phyloP scores from a whole-genome alignment of 2,888 invertebrate genomes.

The Eupithecia subumbrata region DNA sequence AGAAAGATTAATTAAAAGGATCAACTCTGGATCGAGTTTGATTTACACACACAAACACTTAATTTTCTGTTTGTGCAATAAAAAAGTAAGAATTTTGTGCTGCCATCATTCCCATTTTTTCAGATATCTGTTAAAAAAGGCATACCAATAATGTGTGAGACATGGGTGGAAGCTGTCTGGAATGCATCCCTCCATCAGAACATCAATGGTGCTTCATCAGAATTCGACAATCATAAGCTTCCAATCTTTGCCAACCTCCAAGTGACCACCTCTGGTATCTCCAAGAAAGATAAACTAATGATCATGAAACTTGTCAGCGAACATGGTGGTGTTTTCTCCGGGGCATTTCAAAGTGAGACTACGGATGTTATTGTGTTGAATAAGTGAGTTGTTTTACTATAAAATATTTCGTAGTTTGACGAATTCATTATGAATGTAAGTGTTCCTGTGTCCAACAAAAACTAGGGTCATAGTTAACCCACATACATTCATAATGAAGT shows the following conservation, averaged over 20 bases:
- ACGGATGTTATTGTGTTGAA: constrained; percentile 84
- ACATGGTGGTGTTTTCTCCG: constrained; percentile 88
- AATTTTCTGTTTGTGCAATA: not conserved
- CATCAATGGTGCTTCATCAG: constrained; percentile 85
- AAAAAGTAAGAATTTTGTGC: not conserved
- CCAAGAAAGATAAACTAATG: constrained; percentile 85
- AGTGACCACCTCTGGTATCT: constrained; percentile 91
- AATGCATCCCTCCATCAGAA: constrained; percentile 85
- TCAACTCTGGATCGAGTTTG: not conserved
- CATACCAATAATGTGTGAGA: constrained; percentile 89
- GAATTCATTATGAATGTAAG: too few species aligned
- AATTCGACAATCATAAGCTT: constrained; percentile 84
- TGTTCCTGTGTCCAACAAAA: too few species aligned
- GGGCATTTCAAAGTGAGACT: constrained; percentile 78
- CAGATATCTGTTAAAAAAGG: constrained; percentile 88
- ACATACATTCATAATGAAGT: too few species aligned
- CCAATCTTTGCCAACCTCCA: constrained; percentile 91
- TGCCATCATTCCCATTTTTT: not conserved
- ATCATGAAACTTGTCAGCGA: constrained; percentile 87
- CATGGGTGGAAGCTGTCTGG: constrained; percentile 94
- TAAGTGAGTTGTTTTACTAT: constrained; percentile 76
- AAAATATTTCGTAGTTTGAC: too few species aligned
- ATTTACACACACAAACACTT: too few species aligned
- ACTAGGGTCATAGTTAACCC: too few species aligned
- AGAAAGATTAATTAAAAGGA: not conserved